Base-by-base conservation (phyloP, 2,888 invertebrate genomes). In the Elegia similella region DNA sequence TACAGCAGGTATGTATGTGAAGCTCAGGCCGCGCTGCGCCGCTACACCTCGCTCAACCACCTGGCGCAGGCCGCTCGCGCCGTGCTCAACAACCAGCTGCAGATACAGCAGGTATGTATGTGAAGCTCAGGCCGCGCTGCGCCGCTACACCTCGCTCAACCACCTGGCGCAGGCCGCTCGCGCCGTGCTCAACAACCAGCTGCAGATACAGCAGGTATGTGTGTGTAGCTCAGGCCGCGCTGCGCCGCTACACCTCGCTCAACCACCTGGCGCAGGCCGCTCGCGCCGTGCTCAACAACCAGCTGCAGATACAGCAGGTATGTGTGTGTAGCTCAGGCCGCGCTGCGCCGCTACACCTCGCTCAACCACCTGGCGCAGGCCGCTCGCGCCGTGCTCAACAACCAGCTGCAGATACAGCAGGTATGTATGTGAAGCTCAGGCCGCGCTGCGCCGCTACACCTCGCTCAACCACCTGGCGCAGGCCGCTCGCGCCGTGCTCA, bases 31-130 rank as follows among this genome's bases (percentile, higher is more conserved):
- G n/a, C n/a, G n/a, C n/a, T n/a, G n/a, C 94, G 98, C 42, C 95
- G 99, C 42, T 99, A 99, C 92, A 99, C 99, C 7, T 98, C 98
- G 30, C 93, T 99, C 62, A 99, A 99, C 92, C 99, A 99, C 88
- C 93, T 99, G 74, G 99, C 99, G 62, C 96, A 96, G 87, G 98
- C 98, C 52, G 99, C 99, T 6, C 93, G 98, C 56, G 98, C 98
- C 55, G 99, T 99, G 58, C 94, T 99, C 66, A 97, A 98, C 86
- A 99, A 99, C 88, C 95, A 96, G 67, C 95, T 96, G 68, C 98
- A 99, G 92, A 98, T 99, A 75, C 95, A 95, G 69, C 98, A 98
- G 86, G 97, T n/a, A n/a, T n/a, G n/a, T 95, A n/a, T n/a, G n/a
- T n/a, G n/a, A n/a, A n/a, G 99, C 99, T 62, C 96, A 96, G 87